Evolutionary conservation across 2,888 invertebrate species (phyloP), one percentile per base, ranked within the genome.

Genomic region (Himalopsyche tibetana): DNA sequence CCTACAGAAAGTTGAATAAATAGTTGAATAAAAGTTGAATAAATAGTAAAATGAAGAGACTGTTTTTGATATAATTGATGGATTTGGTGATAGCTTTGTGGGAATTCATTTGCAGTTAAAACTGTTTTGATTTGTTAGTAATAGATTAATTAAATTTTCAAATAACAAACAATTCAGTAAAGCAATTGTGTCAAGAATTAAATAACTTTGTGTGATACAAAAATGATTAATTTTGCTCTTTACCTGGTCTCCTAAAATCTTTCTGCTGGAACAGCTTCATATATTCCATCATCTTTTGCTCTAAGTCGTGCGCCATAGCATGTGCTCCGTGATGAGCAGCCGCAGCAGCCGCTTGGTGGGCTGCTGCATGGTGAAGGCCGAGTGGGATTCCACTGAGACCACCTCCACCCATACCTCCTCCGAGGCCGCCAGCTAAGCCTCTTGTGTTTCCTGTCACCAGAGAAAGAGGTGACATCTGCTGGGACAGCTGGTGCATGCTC

Each of bases 201-300:
- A 28, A 28, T 0, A 28, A 28, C 28, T 28, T 28, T 1, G 28
- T 1, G 28, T 28, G 28, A 40, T 3, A 6, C 3, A 45, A 28
- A 84, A 55, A 81, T 38, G 38, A 38, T n/a, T n/a, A 19, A 80
- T 80, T 42, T 42, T 80, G 42, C 5, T 36, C 11, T 28, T 80
- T 80, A 88, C 88, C 88, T 69, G 88, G 87, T 42, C 88, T 85
- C 80, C 88, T 86, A 74, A 88, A 88, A 79, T 88, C 88, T 69
- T 89, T 89, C 86, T 93, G 93, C 89, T 94, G 94, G 85, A 97
- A 92, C 89, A 96, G 91, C 91, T 96, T 97, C 90, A 97, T 94
- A 91, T 97, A 97, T 90, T 97, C 96, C 90, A 96, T 94, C 93
- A 97, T 96, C 42, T 96, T 94, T 87, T 95, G 95, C 90, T 97